Base-by-base conservation (phyloP, 2,113 vertebrate genomes). In the Tupaia tana region DNA sequence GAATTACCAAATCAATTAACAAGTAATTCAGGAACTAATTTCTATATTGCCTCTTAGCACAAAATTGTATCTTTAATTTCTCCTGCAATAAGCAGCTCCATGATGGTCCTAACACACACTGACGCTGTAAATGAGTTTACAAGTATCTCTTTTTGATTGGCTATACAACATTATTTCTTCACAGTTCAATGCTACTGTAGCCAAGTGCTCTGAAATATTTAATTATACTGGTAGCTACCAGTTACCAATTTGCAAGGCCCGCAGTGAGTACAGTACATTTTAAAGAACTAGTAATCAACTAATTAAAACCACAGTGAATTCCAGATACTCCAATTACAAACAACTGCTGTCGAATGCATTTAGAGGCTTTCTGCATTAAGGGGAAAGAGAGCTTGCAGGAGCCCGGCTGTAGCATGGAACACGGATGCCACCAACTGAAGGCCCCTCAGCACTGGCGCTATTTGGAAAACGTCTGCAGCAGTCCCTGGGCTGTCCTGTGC, bases 1-100 rank as follows among this genome's bases (percentile, higher is more conserved):
- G 99, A 98, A 99, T 99, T 98, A 99, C 99, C 98, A 99, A 99
- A 99, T 99, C 99, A 99, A 99, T 99, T 99, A 99, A 98, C 99
- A 98, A 99, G 99, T 99, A 99, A 99, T 99, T 99, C 98, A 98
- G 98, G 98, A 99, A 98, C 98, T 98, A 99, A 99, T 99, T 98
- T 99, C 98, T 98, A 98, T 95, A 98, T 98, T 99, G 99, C 99
- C 99, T 99, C 98, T 98, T 98, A 99, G 99, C 98, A 98, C 98
- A 99, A 99, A 98, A 98, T 97, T 98, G 98, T 99, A 98, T 98
- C 98, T 99, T 99, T 98, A 98, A 99, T 98, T 99, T 98, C 98
- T 98, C 98, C 98, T 97, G 98, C 98, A 98, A 98, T 98, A 98
- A 98, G 98, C 98, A 97, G 98, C 98, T 98, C 98, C 96, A 89